phyloP scores from a whole-genome alignment of 2,797 vertebrate species.

The Urophycis tenuis region DNA sequence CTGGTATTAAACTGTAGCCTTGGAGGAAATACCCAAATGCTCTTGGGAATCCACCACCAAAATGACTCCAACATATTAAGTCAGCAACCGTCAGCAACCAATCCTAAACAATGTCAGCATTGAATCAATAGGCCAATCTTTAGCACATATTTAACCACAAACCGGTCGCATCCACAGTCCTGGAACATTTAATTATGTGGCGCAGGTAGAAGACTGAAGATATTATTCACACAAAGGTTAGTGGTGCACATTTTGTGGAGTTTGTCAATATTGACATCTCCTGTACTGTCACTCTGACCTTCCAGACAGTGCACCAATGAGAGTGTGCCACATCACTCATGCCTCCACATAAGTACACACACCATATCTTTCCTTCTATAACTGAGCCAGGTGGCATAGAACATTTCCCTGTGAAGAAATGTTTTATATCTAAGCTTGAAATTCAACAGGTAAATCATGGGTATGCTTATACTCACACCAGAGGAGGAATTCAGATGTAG shows the following conservation, averaged over 20 bases:
- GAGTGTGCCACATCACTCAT: neutral
- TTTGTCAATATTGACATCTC: constrained; percentile 2
- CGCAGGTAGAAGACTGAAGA: neutral
- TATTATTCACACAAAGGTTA: neutral
- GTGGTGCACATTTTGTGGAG: neutral
- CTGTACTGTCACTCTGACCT: neutral
- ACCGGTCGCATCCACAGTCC: neutral
- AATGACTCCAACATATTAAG: constrained; percentile 37
- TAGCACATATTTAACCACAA: neutral
- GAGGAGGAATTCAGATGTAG: too few relatives aligned
- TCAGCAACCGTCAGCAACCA: constrained; percentile 29
- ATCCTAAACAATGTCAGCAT: constrained; percentile 25
- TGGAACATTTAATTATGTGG: neutral
- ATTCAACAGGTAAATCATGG: too few relatives aligned
- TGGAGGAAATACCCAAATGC: constrained; percentile 61
- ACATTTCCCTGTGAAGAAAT: too few relatives aligned
- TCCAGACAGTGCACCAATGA: neutral
- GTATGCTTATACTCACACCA: too few relatives aligned
- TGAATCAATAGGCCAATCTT: neutral
- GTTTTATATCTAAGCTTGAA: too few relatives aligned
- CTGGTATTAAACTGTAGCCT: constrained; percentile 16
- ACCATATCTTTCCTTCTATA: neutral
- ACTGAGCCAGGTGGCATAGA: neutral
- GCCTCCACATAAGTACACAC: neutral
- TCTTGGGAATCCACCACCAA: constrained; percentile 47